Base-by-base conservation (phyloP, 2,888 invertebrate species). In the Pycnomerus fuliginosus region DNA sequence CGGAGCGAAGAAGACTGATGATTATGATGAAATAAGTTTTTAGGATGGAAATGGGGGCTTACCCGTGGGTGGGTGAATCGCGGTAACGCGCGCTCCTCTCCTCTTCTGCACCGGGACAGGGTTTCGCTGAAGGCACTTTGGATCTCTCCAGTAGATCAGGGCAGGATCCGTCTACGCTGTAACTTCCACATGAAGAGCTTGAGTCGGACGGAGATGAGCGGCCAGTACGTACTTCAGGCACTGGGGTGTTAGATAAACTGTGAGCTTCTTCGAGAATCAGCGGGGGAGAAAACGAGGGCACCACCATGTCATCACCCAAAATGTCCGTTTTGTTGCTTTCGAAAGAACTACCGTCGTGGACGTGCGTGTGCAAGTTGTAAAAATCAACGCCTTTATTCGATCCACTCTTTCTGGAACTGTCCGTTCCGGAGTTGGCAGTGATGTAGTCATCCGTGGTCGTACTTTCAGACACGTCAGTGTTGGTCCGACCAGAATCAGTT, bases 401-500 rank as follows among this genome's bases (percentile, higher is more conserved):
- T 15, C 68, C 68, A 62, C 80, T 81, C 69, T 77, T 79, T 63
- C 83, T 80, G 11, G 85, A 85, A 62, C 82, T 85, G 64, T 85
- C 73, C 5, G 73, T 72, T 48, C 70, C 85, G 38, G 85, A 81
- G 70, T 84, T 91, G 67, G 91, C 91, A 58, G 91, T 91, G 53
- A 89, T 85, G 70, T 91, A 91, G 72, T 91, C 91, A 70, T 91
- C 90, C 30, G 85, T 85, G n/a, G 79, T 79, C 46, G 91, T 91
- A 61, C 90, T 90, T 74, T 91, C 91, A n/a, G 90, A 90, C 35
- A 89, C 77, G 65, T 91, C 90, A 27, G 84, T 86, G 53, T 84
- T 85, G 12, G 82, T 78, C 69, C 82, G 82, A 17, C 83, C 82
- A 5, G 85, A 85, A 70, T 88, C 87, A 3, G 85, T 83, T 56